phyloP scores from a whole-genome alignment of 2,888 invertebrate genomes.

The Lacanobia oleracea region DNA sequence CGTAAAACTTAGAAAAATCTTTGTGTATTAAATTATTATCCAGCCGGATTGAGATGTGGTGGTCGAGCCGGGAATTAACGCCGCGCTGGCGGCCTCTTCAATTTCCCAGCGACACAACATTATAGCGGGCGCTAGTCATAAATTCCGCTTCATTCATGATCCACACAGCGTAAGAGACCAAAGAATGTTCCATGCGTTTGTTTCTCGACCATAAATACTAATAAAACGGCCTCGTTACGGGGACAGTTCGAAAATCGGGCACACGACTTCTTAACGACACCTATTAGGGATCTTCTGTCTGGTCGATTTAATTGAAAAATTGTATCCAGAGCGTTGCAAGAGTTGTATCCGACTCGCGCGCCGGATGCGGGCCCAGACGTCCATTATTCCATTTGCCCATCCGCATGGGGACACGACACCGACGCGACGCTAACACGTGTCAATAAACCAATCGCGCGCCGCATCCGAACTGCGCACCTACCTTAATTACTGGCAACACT shows the following conservation, averaged over 20 bases:
- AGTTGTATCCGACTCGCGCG: slow-evolving; percentile 89
- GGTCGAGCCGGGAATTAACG: slow-evolving; percentile 49
- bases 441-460: slow-evolving; percentile 84
- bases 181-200: slow-evolving; percentile 82
- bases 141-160: slow-evolving; percentile 88
- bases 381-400: slow-evolving; percentile 90
- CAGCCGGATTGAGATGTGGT: slow-evolving; percentile 76
- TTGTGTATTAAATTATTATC: slow-evolving; percentile 77
- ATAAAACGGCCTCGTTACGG: slow-evolving; percentile 89
- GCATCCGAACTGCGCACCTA: slow-evolving; percentile 69
- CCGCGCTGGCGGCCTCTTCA: slow-evolving; percentile 69
- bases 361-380: slow-evolving; percentile 91
- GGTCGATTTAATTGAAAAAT: slow-evolving; percentile 90
- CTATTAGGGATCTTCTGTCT: slow-evolving; percentile 90
- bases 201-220: slow-evolving; percentile 89
- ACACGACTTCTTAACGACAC: slow-evolving; percentile 90
- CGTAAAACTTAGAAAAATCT: slow-evolving; percentile 89
- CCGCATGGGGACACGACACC: slow-evolving; percentile 87
- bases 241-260: slow-evolving; percentile 90
- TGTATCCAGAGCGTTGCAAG: slow-evolving; percentile 89
- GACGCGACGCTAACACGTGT: slow-evolving; percentile 79
- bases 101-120: slow-evolving; percentile 77
- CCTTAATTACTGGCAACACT: slow-evolving; percentile 79
- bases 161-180: slow-evolving; percentile 75
- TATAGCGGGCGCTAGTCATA: slow-evolving; percentile 85